Base-by-base conservation (phyloP, 2,113 vertebrate species). In the Phocoena phocoena region DNA sequence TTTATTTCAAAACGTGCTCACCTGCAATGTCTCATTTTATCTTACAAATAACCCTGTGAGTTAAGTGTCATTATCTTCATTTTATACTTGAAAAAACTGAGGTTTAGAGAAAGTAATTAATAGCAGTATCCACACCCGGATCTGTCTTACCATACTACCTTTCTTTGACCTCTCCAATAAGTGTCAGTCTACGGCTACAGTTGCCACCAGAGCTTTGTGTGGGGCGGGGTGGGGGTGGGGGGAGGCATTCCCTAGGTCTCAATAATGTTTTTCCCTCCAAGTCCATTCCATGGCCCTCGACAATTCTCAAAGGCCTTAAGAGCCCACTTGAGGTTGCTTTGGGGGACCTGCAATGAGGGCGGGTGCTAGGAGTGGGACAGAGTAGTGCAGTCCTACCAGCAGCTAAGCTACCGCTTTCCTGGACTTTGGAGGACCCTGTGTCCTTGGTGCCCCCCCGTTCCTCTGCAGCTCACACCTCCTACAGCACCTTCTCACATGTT, bases 1-100 rank as follows among this genome's bases (percentile, higher is more conserved):
- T 93, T 96, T 95, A 62, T 70, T 93, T 63, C 60, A 84, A 92
- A 96, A 90, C n/a, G 65, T 38, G n/a, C 65, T 96, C 80, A 93
- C 65, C 50, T 80, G 62, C n/a, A 36, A 85, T 20, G 6, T 93
- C 63, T 84, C 53, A n/a, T 92, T 76, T 96, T 84, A 58, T 83
- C 86, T 96, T 91, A 87, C 91, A 93, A 95, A 97, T 82, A 94
- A 85, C 28, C 13, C 44, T 77, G 65, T 82, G 85, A 95, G 38
- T 13, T 76, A 80, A 50, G 71, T 91, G 58, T 73, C 86, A 91
- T 83, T 90, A 87, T 60, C 18, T 13, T 87, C 80, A 96, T 76
- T 87, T 94, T 87, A 77, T 77, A 68, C 28, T 50, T 81, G 79
- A 87, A 79, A 88, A 97, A 95, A 79, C 12, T 10, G 26, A 91